phyloP scores from a whole-genome alignment of 2,888 invertebrate genomes.

The Drosophila prostipennis region DNA sequence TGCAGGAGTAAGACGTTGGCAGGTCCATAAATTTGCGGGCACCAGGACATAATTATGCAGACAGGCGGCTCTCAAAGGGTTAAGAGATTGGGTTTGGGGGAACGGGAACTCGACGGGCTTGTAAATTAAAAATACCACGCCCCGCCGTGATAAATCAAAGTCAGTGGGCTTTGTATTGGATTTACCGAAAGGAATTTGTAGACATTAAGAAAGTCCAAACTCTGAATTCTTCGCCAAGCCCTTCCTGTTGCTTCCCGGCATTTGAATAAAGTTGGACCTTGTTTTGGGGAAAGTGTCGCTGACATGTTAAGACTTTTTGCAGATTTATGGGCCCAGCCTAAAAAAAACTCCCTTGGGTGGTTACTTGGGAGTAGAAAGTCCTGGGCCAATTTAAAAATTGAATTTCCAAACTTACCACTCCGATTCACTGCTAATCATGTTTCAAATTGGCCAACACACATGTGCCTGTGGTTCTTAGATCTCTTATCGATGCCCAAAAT shows the following conservation, averaged over 20 bases:
- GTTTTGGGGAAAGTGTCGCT: conserved; percentile 67
- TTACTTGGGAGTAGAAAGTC: neutral
- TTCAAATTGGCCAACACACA: conserved; percentile 51
- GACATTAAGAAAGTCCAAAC: conserved; percentile 36
- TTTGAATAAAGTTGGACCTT: conserved; percentile 69
- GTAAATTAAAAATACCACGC: conserved; percentile 77
- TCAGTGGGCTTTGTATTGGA: conserved; percentile 72
- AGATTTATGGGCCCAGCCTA: conserved; percentile 59
- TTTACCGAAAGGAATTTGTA: conserved; percentile 76
- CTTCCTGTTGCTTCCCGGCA: conserved; percentile 71
- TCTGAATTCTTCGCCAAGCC: conserved; percentile 17
- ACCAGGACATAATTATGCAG: conserved; percentile 64
- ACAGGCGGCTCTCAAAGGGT: conserved; percentile 53
- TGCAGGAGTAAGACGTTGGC: conserved; percentile 48
- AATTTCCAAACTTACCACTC: conserved; percentile 56
- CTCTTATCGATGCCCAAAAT: conserved; percentile 47
- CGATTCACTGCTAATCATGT: conserved; percentile 64
- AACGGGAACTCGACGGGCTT: conserved; percentile 18
- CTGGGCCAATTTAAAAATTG: conserved; percentile 78
- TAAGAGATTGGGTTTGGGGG: conserved; percentile 20
- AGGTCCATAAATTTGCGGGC: conserved; percentile 59
- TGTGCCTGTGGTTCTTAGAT: conserved; percentile 36
- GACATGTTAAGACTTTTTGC: conserved; percentile 70
- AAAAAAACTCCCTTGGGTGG: conserved; percentile 2
- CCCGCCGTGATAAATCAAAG: conserved; percentile 77